phyloP scores from a whole-genome alignment of 2,113 vertebrate genomes.

The Saccopteryx bilineata region DNA sequence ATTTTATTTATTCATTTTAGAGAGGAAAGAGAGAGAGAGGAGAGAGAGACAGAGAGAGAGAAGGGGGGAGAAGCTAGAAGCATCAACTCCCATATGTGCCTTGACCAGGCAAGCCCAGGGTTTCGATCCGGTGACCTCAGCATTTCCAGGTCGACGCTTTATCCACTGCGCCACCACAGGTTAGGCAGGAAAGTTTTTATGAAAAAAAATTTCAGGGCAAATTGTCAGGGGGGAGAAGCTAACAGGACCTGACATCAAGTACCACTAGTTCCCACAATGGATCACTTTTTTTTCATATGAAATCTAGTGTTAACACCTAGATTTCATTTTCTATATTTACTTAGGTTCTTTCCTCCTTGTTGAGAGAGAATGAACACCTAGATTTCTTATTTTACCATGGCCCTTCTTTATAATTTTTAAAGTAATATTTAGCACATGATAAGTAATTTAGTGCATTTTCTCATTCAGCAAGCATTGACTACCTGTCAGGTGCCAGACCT shows the following conservation, averaged over 20 bases:
- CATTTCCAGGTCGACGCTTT: too few species aligned
- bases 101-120: too few species aligned
- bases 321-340: constrained; percentile 50
- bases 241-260: background rate
- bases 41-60: too few species aligned
- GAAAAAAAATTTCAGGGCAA: background rate
- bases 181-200: background rate
- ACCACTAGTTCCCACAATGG: background rate
- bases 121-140: too few species aligned
- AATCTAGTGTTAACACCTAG: background rate
- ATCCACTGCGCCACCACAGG: too few species aligned
- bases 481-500: background rate
- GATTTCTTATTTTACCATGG: background rate
- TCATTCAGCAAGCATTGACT: background rate
- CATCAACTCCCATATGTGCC: too few species aligned
- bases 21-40: too few species aligned
- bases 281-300: background rate
- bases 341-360: constrained; percentile 23
- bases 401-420: background rate
- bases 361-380: constrained; percentile 31
- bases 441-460: background rate
- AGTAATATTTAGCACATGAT: background rate
- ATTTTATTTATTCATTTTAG: too few species aligned
- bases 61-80: too few species aligned
- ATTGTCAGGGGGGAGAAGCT: background rate